These are phyloP conservation scores for Cheilosia grossa DNA, from an alignment of 2,888 invertebrate species.

Conservation along the genomic window DNA sequence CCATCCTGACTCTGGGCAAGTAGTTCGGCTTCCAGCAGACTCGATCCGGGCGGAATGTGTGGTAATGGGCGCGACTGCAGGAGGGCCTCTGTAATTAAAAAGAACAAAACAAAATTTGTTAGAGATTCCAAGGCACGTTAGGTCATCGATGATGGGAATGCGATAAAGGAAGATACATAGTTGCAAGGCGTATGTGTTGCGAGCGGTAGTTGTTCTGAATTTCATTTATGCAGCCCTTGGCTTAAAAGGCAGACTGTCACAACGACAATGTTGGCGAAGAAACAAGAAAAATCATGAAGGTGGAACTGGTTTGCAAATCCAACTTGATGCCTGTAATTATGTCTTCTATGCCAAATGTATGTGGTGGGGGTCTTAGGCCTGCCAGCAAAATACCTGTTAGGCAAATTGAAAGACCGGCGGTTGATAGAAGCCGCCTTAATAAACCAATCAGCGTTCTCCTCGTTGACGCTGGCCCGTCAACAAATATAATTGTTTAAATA, in stretches of 20 bases:
- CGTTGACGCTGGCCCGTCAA: too few relatives aligned
- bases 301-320: constrained; percentile 38
- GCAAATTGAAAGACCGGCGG: too few relatives aligned
- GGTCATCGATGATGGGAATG: constrained; percentile 10
- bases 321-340: constrained; percentile 34
- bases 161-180: constrained; percentile 5
- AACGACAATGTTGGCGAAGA: not conserved
- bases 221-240: constrained; percentile 8
- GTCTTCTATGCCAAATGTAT: not conserved
- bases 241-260: constrained; percentile 26
- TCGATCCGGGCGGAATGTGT: constrained; percentile 88
- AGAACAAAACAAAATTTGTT: constrained; percentile 11
- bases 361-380: too few relatives aligned
- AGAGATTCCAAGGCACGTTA: constrained; percentile 3
- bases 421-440: too few relatives aligned
- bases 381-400: too few relatives aligned
- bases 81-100: constrained; percentile 91
- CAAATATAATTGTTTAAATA: constrained; percentile 1
- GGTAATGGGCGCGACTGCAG: constrained; percentile 97
- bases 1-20: constrained; percentile 82
- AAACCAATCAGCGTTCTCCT: too few relatives aligned
- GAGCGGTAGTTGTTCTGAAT: constrained; percentile 11
- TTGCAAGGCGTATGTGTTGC: constrained; percentile 4
- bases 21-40: constrained; percentile 86
- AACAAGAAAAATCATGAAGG: constrained; percentile 7